Evolutionary conservation across 2,113 vertebrate species (phyloP).

Genomic region (Oryzias javanicus): DNA sequence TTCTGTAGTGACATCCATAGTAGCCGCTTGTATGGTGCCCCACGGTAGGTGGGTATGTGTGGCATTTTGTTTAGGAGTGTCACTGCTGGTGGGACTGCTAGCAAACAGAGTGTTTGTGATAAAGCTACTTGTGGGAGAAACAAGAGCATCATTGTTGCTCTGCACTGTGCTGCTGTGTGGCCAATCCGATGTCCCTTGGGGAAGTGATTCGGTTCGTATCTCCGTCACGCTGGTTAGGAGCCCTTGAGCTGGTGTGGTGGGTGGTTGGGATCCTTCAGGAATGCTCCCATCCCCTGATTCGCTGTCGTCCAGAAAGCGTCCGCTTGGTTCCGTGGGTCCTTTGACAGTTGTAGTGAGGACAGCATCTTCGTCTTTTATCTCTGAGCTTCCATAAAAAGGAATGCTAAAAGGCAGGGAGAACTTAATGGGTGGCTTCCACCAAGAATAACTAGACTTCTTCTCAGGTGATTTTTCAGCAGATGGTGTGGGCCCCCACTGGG

Average conservation of each 20-base stretch:
- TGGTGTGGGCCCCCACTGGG: slow-evolving; percentile 29
- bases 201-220: slow-evolving; percentile 47
- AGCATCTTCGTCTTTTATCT: background rate
- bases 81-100: slow-evolving; percentile 40
- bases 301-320: slow-evolving; percentile 19
- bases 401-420: slow-evolving; percentile 4
- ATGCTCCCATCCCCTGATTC: slow-evolving; percentile 55
- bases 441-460: slow-evolving; percentile 22
- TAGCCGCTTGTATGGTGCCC: slow-evolving; percentile 22
- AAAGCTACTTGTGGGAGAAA: slow-evolving; percentile 43
- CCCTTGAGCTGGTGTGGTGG: slow-evolving; percentile 36
- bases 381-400: slow-evolving; percentile 17
- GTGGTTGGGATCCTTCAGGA: slow-evolving; percentile 34
- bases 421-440: slow-evolving; percentile 39
- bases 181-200: slow-evolving; percentile 49
- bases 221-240: slow-evolving; percentile 30
- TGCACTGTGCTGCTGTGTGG: slow-evolving; percentile 41
- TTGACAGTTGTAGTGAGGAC: slow-evolving; percentile 16
- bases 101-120: slow-evolving; percentile 40
- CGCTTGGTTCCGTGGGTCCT: slow-evolving; percentile 12
- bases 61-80: slow-evolving; percentile 31
- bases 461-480: slow-evolving; percentile 26
- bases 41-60: slow-evolving; percentile 35
- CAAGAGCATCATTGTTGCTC: slow-evolving; percentile 42
- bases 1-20: slow-evolving; percentile 17